Conservation (phyloP, 2,888 invertebrate species). For the Abrostola tripartita region DNA sequence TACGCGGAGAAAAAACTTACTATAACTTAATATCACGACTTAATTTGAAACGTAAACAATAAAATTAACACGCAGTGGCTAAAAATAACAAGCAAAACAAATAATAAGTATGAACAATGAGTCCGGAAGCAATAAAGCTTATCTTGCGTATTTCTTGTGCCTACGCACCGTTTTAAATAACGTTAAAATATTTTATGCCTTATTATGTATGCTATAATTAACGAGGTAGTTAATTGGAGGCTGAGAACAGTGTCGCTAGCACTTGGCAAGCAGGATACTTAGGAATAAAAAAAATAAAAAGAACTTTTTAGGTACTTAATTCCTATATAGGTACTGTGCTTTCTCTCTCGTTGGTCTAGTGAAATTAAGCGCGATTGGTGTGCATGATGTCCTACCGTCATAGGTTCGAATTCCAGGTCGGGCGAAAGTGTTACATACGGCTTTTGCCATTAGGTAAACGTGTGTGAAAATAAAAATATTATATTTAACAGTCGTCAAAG, state of each 20-base stretch:
- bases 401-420: too few relatives aligned
- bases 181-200: conserved; percentile 29
- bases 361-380: too few relatives aligned
- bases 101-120: conserved; percentile 18
- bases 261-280: conserved; percentile 30
- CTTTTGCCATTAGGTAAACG: too few relatives aligned
- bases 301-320: too few relatives aligned
- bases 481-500: not conserved
- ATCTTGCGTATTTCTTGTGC: not conserved
- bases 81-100: conserved; percentile 6
- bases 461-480: not conserved
- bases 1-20: too few relatives aligned
- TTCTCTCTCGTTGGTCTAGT: too few relatives aligned
- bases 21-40: too few relatives aligned
- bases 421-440: too few relatives aligned
- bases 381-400: too few relatives aligned
- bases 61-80: not conserved
- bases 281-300: not conserved
- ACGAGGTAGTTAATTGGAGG: conserved; percentile 28
- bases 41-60: too few relatives aligned
- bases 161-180: conserved; percentile 4
- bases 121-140: conserved; percentile 33
- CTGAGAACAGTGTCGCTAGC: conserved; percentile 12
- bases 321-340: too few relatives aligned
- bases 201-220: conserved; percentile 34